phyloP scores from a whole-genome alignment of 2,888 invertebrate genomes.

The Drosophila paracracens region DNA sequence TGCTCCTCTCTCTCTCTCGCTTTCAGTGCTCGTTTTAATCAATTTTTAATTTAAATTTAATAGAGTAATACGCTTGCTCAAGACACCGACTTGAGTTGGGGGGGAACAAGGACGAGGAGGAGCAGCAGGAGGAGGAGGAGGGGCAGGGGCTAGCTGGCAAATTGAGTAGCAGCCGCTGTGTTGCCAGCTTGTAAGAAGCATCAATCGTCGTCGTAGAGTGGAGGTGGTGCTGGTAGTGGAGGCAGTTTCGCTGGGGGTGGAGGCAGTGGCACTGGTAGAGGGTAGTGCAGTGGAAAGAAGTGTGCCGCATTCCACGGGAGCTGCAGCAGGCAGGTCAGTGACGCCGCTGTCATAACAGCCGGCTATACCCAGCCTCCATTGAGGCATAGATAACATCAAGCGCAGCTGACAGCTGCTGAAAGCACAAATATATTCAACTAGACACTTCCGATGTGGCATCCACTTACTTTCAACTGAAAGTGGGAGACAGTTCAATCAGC shows the following conservation, averaged over 20 bases:
- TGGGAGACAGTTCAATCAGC: background rate
- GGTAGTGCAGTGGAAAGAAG: background rate
- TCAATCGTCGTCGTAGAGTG: conserved; percentile 10
- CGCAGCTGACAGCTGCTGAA: background rate
- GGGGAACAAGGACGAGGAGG: background rate
- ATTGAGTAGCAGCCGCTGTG: conserved; percentile 30
- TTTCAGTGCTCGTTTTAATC: conserved; percentile 75
- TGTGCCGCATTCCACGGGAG: background rate
- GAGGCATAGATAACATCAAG: background rate
- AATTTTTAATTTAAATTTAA: conserved; percentile 83
- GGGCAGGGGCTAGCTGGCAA: conserved; percentile 4
- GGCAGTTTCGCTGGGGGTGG: background rate
- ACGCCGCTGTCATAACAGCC: conserved; percentile 21
- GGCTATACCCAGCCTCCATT: background rate
- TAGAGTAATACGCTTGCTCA: conserved; percentile 71
- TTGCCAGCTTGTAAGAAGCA: conserved; percentile 28
- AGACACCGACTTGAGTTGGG: background rate
- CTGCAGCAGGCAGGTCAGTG: conserved; percentile 43
- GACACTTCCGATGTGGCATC: background rate
- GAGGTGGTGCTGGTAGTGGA: background rate
- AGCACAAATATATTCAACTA: background rate
- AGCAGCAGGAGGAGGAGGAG: background rate
- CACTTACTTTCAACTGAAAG: background rate
- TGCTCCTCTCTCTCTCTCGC: conserved; percentile 1
- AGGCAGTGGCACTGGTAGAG: background rate